Evolutionary conservation across 2,113 vertebrate genomes (phyloP), one percentile per base, ranked within the genome.

Genomic region (Epinephelus moara): DNA sequence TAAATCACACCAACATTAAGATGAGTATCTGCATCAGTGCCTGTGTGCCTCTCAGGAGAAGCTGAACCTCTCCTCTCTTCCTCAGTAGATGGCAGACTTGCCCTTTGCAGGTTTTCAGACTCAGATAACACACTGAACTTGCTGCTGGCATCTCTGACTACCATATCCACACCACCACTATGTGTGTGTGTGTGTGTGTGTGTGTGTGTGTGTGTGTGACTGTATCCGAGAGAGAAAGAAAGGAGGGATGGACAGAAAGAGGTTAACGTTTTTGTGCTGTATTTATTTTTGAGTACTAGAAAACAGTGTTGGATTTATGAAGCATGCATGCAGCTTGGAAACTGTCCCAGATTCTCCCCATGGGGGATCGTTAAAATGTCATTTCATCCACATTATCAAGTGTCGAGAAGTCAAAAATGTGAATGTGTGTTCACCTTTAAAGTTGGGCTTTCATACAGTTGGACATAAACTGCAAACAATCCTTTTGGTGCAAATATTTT

Each of bases 31-130:
- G 47, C 6, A 75, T 63, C 10, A 60, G n/a, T 6, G n/a, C 30
- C 50, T 52, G 12, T 10, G 15, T 33, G 57, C 18, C 14, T 33
- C 5, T 63, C 37, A 59, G 18, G 53, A 50, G 53, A 25, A 30
- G 49, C 3, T 15, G 49, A 57, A 60, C 18, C 14, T 23, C 14
- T 25, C 71, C 56, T 52, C 33, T 68, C 4, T 30, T 59, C 14
- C 60, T 73, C 92, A 85, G 76, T 81, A 93, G 92, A 92, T 92
- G 92, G 92, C 91, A 93, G 87, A 19, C 82, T 93, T 86, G 85
- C 63, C 27, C 85, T 61, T 70, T 70, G 80, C 45, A 75, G 70
- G 7, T 57, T 63, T 57, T 27, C 53, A 23, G 66, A 12, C 70
- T 75, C 25, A 61, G 49, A n/a, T 37, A 33, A 68, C 30, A 66